Conservation (phyloP, 2,888 invertebrate species). For the Sceliomorpha sp. region DNA sequence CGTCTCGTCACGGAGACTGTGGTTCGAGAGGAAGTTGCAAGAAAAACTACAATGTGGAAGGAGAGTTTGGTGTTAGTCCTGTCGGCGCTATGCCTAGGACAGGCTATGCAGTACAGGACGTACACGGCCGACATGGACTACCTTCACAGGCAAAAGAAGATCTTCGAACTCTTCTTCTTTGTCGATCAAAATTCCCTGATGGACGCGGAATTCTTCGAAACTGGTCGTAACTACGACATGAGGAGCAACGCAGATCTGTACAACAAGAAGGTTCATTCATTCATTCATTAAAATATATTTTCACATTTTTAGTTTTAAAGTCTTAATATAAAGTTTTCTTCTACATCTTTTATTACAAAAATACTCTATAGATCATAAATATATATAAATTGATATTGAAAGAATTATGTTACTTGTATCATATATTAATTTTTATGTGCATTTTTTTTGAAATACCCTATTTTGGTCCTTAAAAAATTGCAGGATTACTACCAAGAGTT, state of each 20-base stretch:
- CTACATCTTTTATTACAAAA: no score
- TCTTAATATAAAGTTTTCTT: no score
- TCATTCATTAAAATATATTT: not conserved
- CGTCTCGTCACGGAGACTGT: slow-evolving; percentile 38
- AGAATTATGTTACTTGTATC: not conserved
- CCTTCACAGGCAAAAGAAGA: slow-evolving; percentile 75
- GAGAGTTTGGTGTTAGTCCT: slow-evolving; percentile 66
- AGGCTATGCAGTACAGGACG: slow-evolving; percentile 56
- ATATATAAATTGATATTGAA: no score
- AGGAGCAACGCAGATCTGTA: slow-evolving; percentile 70
- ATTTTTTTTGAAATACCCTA: no score
- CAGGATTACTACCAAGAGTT: slow-evolving; percentile 71
- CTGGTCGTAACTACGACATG: slow-evolving; percentile 71
- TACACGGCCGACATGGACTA: slow-evolving; percentile 75
- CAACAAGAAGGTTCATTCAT: slow-evolving; percentile 71
- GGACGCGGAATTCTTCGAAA: slow-evolving; percentile 70
- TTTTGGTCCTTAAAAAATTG: slow-evolving; percentile 21
- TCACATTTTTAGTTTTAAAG: not conserved
- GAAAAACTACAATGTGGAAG: slow-evolving; percentile 62
- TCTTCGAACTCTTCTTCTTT: slow-evolving; percentile 74
- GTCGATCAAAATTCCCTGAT: slow-evolving; percentile 67
- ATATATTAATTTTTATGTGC: no score
- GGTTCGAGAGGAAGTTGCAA: slow-evolving; percentile 28
- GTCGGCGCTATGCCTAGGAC: slow-evolving; percentile 62
- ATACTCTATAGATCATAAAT: no score